Base-by-base conservation (phyloP, 2,113 vertebrate species). In the Grallaria varia region DNA sequence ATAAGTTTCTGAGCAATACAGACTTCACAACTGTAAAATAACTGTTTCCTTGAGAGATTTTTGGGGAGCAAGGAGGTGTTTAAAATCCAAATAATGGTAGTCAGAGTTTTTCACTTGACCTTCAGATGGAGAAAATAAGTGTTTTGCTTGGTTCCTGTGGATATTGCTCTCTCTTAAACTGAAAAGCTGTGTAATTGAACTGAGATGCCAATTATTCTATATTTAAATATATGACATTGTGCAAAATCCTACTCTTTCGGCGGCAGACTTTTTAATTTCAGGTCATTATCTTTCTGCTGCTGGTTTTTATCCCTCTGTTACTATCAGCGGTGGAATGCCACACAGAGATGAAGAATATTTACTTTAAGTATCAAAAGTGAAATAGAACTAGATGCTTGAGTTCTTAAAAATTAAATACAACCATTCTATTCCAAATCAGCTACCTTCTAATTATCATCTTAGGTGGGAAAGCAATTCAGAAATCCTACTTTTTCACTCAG, bases 151-250 rank as follows among this genome's bases (percentile, higher is more conserved):
- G 7, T 83, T 93, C 25, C 78, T 89, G 52, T 68, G 64, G 35
- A 47, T 59, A 53, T 62, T 90, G 58, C 3, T 5, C 35, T 82
- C 40, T 89, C n/a, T 80, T 35, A 76, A 58, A 58, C 23, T 67
- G 47, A 89, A 92, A 95, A 91, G 6, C 37, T 64, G 10, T 72
- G 72, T 68, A 90, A 90, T n/a, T 89, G 69, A 96, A 89, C 58
- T 45, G 60, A 94, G 94, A 90, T 59, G 25, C 7, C 80, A 78
- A 87, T 92, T 94, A 91, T 83, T 96, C 89, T 89, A 86, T 75
- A 67, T 66, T 86, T 84, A 93, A 88, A 90, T 67, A 50, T 23
- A 44, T 3, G 9, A 40, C 27, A 56, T 37, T 75, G 47, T 68
- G 20, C 30, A 91, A 91, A 84, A 68, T 52, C 52, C 21, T 93